A percentile compares a stretch with the other conserved stretches of the same genome.
phyloP scores from a whole-genome alignment of 2,888 invertebrate species.

The Heliconius aoede region DNA sequence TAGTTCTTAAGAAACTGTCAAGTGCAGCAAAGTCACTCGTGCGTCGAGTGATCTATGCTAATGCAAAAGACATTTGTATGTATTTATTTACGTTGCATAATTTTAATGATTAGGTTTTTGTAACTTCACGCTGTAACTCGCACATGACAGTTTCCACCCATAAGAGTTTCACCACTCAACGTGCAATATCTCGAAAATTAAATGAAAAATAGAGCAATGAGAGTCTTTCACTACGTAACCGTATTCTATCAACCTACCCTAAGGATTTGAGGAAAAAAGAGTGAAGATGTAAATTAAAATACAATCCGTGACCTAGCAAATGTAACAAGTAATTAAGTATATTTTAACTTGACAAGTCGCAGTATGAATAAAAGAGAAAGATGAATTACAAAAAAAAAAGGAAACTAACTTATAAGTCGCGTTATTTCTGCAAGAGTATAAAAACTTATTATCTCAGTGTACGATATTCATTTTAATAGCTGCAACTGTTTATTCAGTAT shows the following conservation, averaged over 20 bases:
- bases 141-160: no score
- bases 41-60: background rate
- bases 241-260: no score
- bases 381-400: background rate
- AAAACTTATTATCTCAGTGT: constrained; percentile 1
- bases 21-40: background rate
- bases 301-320: background rate
- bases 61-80: background rate
- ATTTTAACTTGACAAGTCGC: background rate
- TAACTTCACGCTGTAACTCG: no score
- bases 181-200: background rate
- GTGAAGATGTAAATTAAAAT: no score
- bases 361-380: background rate
- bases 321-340: background rate
- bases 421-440: background rate
- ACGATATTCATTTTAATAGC: background rate
- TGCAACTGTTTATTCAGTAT: background rate
- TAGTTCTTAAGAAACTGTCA: background rate
- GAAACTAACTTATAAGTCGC: background rate
- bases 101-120: background rate
- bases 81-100: background rate
- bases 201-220: no score
- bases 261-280: no score
- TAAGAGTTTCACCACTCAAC: no score
- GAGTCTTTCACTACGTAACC: no score